Evolutionary conservation across 2,113 vertebrate genomes (phyloP), one percentile per base, ranked within the genome.

Genomic region (Ciconia stormi): DNA sequence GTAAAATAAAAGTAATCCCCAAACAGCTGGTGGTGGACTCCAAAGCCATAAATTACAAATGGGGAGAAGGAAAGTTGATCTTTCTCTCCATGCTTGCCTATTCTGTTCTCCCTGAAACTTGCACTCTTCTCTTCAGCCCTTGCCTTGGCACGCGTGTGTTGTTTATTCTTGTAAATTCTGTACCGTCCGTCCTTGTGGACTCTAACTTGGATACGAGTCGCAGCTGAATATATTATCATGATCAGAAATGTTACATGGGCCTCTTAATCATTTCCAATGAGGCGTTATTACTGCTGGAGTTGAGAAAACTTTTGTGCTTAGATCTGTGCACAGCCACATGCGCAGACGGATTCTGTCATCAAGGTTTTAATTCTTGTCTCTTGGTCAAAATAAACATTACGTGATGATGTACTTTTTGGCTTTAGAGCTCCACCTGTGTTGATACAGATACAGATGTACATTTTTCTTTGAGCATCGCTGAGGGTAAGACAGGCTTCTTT

Each of bases 121-220:
- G 16, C 49, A 16, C 58, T 88, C 50, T 34, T 66, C 22, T 71
- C 53, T 71, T 58, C 82, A 82, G 9, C 46, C 59, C 59, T 56
- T 61, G 20, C 25, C 63, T 78, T 58, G 63, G 72, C 42, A 29
- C 0, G 0, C 12, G 0, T 8, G 17, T 36, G 21, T 6, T 29
- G 30, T 5, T 19, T n/a, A 26, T 65, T 46, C 53, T 40, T 42
- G 13, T 26, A 7, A 34, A 8, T 66, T 46, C 69, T 42, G 17
- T 21, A 0, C 73, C 73, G 11, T 56, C 73, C 73, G 11, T 56
- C 65, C 63, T 55, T 26, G 6, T 20, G 67, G 76, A 7, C 40
- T 59, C 34, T 23, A 0, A 3, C 36, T n/a, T 13, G 63, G 55
- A 26, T 47, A 9, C 1, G 3, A 36, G 1, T 27, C 80, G 38